Evolutionary conservation across 2,888 invertebrate genomes (phyloP), one percentile per base, ranked within the genome.

Genomic region (Agelastica alni): DNA sequence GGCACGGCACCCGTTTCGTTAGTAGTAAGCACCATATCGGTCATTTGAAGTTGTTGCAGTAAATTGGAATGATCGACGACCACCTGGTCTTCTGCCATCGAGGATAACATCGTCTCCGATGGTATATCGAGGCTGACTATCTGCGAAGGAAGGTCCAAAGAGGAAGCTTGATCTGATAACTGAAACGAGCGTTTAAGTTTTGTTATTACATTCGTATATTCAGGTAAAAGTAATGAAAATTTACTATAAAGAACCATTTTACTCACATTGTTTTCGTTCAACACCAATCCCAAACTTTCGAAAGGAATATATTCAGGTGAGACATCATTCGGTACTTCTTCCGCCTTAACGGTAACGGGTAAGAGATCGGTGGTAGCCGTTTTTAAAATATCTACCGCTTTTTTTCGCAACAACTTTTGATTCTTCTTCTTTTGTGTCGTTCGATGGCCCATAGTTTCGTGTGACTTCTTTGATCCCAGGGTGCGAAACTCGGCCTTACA

Each of bases 401-500:
- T 61, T 26, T 7, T 26, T 26, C 26, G n/a, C n/a, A n/a, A n/a
- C 3, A 7, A 7, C 26, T 26, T 26, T 26, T 26, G 2, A 9
- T 26, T 3, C n/a, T 39, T 52, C 17, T 37, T 60, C 32, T 56
- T 53, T 62, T 16, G 44, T 39, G 14, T 44, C 58, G 30, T 7
- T 1, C 60, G 16, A 41, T 66, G 70, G 59, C 84, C 84, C 4
- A 79, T 77, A 12, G 75, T 60, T 49, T 84, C 76, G 66, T 88
- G 88, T 20, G 82, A 81, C 68, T 85, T 86, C 32, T 83, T 77
- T 63, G 86, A 85, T 0, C 86, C 85, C 0, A 85, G 82, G 0
- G 87, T 88, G 28, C 87, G 76, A 70, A 88, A 88, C 53, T 78
- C 76, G 56, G 79, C 74, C n/a, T 80, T 78, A 70, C 87, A 88